These are phyloP conservation scores for Taphrorychus bicolor DNA, from an alignment of 2,888 invertebrate genomes.

Conservation along the genomic window DNA sequence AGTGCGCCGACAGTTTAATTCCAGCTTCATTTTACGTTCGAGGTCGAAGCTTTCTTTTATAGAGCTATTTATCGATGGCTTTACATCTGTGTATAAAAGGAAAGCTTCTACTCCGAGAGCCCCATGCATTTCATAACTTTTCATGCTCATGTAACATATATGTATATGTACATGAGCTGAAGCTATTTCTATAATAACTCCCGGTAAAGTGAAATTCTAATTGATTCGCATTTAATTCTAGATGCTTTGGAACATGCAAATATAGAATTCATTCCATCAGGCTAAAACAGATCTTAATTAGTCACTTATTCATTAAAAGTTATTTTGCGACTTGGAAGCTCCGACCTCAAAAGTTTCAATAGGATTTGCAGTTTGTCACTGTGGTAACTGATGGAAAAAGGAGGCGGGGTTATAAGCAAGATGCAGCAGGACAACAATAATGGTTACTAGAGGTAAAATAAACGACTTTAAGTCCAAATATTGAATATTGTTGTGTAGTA, in stretches of 20 bases:
- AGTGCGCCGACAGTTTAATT: not conserved
- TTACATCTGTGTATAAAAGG: constrained; percentile 4
- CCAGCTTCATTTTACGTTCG: constrained; percentile 2
- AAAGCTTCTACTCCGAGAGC: not conserved
- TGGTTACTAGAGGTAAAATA: too few relatives aligned
- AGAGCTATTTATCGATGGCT: constrained; percentile 1
- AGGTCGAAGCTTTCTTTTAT: constrained; percentile 8
- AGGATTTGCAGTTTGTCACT: too few relatives aligned
- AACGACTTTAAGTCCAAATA: too few relatives aligned
- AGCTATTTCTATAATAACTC: not conserved
- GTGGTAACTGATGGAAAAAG: too few relatives aligned
- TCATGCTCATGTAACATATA: too few relatives aligned
- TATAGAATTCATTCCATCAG: not conserved
- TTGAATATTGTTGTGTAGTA: too few relatives aligned
- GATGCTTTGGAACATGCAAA: not conserved
- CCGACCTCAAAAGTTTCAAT: too few relatives aligned
- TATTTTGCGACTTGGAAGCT: not conserved
- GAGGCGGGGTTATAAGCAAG: too few relatives aligned
- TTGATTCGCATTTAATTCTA: not conserved
- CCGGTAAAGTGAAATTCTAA: not conserved
- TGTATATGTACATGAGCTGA: not conserved
- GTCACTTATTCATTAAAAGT: not conserved
- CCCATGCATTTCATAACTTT: not conserved
- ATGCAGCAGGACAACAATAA: too few relatives aligned
- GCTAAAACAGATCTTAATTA: not conserved